phyloP scores from a whole-genome alignment of 2,113 vertebrate species.

The Corydoras sp. region DNA sequence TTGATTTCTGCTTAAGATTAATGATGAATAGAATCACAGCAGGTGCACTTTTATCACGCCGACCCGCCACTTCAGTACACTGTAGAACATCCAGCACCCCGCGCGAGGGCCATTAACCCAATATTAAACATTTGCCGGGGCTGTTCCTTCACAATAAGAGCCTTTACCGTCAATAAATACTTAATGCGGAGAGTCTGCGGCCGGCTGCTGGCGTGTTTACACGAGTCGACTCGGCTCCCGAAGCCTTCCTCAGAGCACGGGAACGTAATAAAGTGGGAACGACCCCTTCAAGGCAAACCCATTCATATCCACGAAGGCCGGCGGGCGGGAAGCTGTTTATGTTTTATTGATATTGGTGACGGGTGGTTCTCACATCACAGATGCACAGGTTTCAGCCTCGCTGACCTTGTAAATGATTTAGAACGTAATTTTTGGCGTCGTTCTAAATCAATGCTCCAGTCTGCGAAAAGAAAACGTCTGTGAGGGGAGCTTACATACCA shows the following conservation, averaged over 20 bases:
- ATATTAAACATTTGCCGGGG: no score
- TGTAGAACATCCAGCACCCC: not conserved
- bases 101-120: no score
- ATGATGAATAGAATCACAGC: not conserved
- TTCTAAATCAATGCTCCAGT: no score
- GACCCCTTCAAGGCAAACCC: not conserved
- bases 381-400: slow-evolving; percentile 39
- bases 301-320: slow-evolving; percentile 27
- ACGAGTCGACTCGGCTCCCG: not conserved
- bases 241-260: not conserved
- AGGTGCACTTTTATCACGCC: not conserved
- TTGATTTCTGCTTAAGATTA: not conserved
- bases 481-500: no score
- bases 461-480: no score
- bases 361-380: slow-evolving; percentile 42
- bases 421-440: slow-evolving; percentile 24
- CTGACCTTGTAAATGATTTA: slow-evolving; percentile 51
- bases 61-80: not conserved
- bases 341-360: slow-evolving; percentile 40
- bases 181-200: not conserved
- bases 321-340: slow-evolving; percentile 5
- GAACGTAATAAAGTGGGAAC: not conserved
- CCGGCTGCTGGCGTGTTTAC: not conserved
- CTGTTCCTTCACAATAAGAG: not conserved
- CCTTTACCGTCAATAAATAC: not conserved